Conservation (phyloP, 1,140 invertebrate genomes). For the Trissolcus basalis region DNA sequence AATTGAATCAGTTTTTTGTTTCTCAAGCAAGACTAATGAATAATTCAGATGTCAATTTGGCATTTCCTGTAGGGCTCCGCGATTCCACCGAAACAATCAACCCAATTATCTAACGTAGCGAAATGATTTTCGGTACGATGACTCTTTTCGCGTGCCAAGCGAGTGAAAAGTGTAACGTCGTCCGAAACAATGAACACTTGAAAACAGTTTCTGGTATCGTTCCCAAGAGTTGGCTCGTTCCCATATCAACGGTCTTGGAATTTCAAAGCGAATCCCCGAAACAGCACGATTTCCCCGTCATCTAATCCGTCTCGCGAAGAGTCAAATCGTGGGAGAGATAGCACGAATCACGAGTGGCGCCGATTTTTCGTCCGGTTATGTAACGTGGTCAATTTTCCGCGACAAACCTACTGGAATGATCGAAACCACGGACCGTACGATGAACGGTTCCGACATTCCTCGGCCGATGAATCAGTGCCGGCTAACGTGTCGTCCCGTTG, state of each 20-base stretch:
- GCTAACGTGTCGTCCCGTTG: slow-evolving; percentile 38
- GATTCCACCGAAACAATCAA: slow-evolving; percentile 4
- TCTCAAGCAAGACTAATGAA: not conserved
- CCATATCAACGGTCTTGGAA: slow-evolving; percentile 33
- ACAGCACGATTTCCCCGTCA: slow-evolving; percentile 26
- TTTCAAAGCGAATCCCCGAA: slow-evolving; percentile 40
- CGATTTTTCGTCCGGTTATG: slow-evolving; percentile 43
- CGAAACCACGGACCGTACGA: slow-evolving; percentile 54
- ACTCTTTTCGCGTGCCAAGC: slow-evolving; percentile 8
- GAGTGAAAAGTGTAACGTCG: slow-evolving; percentile 8
- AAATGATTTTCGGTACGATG: slow-evolving; percentile 12
- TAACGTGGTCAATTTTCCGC: slow-evolving; percentile 45
- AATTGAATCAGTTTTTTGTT: too few species aligned
- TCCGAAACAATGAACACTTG: slow-evolving; percentile 19
- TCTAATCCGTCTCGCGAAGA: slow-evolving; percentile 32
- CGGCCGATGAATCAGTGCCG: slow-evolving; percentile 49
- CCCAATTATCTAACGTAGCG: slow-evolving; percentile 8
- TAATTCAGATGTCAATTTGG: not conserved
- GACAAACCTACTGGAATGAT: slow-evolving; percentile 50
- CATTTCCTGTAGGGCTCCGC: not conserved
- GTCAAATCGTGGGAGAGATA: slow-evolving; percentile 39
- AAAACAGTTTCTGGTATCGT: slow-evolving; percentile 2
- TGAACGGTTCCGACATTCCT: slow-evolving; percentile 56
- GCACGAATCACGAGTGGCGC: slow-evolving; percentile 41
- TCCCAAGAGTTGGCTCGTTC: slow-evolving; percentile 30